Percentiles rank a stretch among this genome's conserved stretches.
Conservation (phyloP, 2,797 vertebrate species). For the Spinibarbus caldwelli region DNA sequence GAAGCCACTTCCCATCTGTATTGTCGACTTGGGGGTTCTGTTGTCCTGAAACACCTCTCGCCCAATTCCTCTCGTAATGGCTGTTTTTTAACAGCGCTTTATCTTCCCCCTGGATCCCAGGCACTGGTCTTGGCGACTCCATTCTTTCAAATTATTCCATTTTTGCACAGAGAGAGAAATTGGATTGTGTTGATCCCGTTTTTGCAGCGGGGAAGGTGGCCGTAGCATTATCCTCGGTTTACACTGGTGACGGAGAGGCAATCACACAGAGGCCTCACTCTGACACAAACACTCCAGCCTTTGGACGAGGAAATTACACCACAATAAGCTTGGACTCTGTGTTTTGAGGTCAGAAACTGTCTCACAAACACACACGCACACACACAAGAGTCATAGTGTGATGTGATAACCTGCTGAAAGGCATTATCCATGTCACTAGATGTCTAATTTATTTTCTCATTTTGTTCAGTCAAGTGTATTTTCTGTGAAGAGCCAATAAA, state of each 20-base stretch:
- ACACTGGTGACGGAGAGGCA: conserved; percentile 83
- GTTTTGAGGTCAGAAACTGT: conserved; percentile 75
- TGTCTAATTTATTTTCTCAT: conserved; percentile 39
- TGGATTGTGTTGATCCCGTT: conserved; percentile 82
- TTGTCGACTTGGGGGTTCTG: conserved; percentile 48
- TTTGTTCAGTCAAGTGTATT: conserved; percentile 28
- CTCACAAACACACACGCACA: conserved; percentile 66
- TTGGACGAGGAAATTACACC: conserved; percentile 81
- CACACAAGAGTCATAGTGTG: conserved; percentile 21
- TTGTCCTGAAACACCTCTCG: conserved; percentile 51
- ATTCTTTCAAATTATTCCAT: conserved; percentile 83
- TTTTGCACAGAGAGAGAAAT: conserved; percentile 82
- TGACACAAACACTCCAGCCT: conserved; percentile 84
- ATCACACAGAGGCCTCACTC: conserved; percentile 80
- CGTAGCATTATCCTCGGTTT: conserved; percentile 80
- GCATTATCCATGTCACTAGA: conserved; percentile 34
- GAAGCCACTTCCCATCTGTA: conserved; percentile 56
- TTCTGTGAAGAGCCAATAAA: neutral
- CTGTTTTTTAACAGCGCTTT: conserved; percentile 63
- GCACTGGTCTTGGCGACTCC: conserved; percentile 59
- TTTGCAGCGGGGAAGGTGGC: conserved; percentile 69
- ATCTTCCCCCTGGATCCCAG: conserved; percentile 56
- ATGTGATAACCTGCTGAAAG: conserved; percentile 35
- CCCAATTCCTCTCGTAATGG: conserved; percentile 62
- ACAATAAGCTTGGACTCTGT: conserved; percentile 80